Percentiles rank a stretch among this genome's conserved stretches.
Evolutionary conservation across 1,140 invertebrate genomes (phyloP).

Genomic region (Belonocnema kinseyi): DNA sequence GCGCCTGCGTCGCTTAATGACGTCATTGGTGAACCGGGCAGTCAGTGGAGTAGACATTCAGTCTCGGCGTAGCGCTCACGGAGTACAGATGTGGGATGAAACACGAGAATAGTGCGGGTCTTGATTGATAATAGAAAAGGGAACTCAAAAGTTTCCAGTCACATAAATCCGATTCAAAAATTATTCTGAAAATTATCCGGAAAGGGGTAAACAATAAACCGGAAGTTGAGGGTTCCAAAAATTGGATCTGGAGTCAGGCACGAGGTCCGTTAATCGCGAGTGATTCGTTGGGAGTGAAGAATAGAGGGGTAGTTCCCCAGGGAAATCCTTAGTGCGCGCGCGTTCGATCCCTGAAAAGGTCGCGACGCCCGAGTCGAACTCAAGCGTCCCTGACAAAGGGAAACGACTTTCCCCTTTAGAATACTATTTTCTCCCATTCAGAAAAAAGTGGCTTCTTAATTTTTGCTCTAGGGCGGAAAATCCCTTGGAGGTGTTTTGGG

Average conservation of each 20-base stretch:
- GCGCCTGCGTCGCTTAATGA: constrained; percentile 71
- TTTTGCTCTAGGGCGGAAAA: no score
- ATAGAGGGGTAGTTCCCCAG: not conserved
- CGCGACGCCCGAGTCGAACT: constrained; percentile 6
- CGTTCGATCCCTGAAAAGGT: not conserved
- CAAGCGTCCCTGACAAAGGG: constrained; percentile 9
- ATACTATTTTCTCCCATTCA: not conserved
- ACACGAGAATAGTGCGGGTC: constrained; percentile 2
- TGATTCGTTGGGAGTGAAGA: constrained; percentile 8
- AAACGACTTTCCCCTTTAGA: not conserved
- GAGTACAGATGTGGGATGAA: constrained; percentile 39
- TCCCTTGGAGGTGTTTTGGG: no score
- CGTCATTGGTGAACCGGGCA: constrained; percentile 72
- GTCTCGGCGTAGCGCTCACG: constrained; percentile 68
- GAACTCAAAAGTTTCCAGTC: not conserved
- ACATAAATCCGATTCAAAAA: not conserved
- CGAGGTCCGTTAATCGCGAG: constrained; percentile 18
- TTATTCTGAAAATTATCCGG: not conserved
- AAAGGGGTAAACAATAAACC: not conserved
- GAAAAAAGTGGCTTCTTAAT: not conserved
- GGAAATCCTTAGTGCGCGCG: not conserved
- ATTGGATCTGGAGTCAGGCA: not conserved
- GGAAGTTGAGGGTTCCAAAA: not conserved
- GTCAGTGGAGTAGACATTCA: constrained; percentile 67
- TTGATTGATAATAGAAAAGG: not conserved